Base-by-base conservation (phyloP, 2,888 invertebrate species). In the Lepidochitona cinerea region DNA sequence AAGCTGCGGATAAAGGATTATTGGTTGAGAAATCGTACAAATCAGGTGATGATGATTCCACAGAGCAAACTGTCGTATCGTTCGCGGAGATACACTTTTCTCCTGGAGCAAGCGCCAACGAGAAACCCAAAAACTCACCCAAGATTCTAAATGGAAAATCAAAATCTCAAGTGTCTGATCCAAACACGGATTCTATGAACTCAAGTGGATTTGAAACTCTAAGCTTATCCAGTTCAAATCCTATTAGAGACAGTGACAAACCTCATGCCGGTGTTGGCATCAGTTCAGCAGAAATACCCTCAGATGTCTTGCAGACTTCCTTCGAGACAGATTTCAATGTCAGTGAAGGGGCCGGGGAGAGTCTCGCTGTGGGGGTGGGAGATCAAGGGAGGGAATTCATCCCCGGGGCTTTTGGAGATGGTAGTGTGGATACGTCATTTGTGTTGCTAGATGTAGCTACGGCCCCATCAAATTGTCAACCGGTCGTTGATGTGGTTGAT, bases 401-500 rank as follows among this genome's bases (percentile, higher is more conserved):
- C 12, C 29, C 59, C 18, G 49, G 49, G 18, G 32, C 26, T 29
- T 32, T 32, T 29, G 23, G 12, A 26, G 59, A 59, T 26, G 59
- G 29, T 7, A 26, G 7, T 23, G 59, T 23, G 18, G 59, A 59
- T 59, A 32, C 59, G 4, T 59, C 59, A 14, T 59, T 59, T 59
- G 59, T 59, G 59, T 26, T 59, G 18, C 26, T 59, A 4, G 59
- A 59, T 26, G 59, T 59, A 29, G 59, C 59, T 4, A 59, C 59
- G 4, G 59, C 59, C 5, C 59, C 59, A 29, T 59, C 59, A 7
- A 59, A 59, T 29, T 59, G 59, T 33, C 65, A 71, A 66, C 71
- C 71, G 14, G 65, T 32, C 23, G 37, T 71, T 36, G 71, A 71
- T 33, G 33, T 71, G 41, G 71, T 71, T 37, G 65, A 66, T 9